A percentile compares a stretch with the other conserved stretches of the same genome.
phyloP scores from a whole-genome alignment of 2,113 vertebrate genomes.

The Puntigrus tetrazona region DNA sequence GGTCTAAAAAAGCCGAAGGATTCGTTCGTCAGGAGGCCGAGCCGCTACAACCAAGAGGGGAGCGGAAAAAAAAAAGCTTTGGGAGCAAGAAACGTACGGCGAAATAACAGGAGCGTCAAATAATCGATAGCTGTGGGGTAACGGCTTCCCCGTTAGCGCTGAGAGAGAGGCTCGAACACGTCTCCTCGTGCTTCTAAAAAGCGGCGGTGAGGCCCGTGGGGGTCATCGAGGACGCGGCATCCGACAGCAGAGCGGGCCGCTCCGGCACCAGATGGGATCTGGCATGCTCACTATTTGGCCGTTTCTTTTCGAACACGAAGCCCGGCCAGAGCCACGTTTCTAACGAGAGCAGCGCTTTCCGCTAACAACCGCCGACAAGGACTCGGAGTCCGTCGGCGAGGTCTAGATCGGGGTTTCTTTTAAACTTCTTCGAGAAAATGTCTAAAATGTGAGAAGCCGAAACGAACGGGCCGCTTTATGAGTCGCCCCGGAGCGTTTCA shows the following conservation, averaged over 20 bases:
- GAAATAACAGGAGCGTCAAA: neutral
- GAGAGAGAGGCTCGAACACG: constrained; percentile 10
- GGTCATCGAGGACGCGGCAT: constrained; percentile 57
- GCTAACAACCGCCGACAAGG: neutral
- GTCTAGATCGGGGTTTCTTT: neutral
- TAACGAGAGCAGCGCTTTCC: neutral
- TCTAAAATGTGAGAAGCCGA: neutral
- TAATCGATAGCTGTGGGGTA: constrained; percentile 9
- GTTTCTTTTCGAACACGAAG: constrained; percentile 11
- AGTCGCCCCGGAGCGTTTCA: neutral
- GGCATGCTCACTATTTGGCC: constrained; percentile 43
- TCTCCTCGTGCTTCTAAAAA: constrained; percentile 53
- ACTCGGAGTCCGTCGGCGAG: neutral
- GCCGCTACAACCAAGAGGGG: neutral
- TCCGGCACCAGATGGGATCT: constrained; percentile 50
- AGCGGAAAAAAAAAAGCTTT: no score
- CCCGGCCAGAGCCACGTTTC: neutral
- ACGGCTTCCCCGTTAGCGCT: constrained; percentile 26
- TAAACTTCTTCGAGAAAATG: neutral
- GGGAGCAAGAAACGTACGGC: neutral
- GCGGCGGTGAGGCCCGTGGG: constrained; percentile 64
- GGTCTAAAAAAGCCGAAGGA: constrained; percentile 4
- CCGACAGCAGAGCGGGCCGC: constrained; percentile 59
- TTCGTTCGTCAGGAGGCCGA: neutral
- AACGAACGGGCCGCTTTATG: neutral